These are phyloP conservation scores for Tanypteryx hageni DNA, from an alignment of 2,888 invertebrate genomes.

Conservation along the genomic window DNA sequence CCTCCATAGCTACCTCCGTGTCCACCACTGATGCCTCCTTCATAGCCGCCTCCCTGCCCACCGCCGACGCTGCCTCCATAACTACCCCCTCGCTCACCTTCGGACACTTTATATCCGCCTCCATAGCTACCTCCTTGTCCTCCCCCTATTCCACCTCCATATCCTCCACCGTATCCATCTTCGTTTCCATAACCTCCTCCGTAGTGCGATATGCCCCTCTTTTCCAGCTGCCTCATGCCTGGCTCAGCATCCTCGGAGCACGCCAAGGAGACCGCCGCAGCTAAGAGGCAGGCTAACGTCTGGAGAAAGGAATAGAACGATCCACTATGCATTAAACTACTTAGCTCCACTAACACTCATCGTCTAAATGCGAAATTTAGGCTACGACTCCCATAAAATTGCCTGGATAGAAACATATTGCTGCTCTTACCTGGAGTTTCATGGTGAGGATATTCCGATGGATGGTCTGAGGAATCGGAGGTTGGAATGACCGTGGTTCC, in stretches of 20 bases:
- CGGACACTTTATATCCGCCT: neutral
- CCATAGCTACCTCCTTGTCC: neutral
- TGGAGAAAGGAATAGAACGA: neutral
- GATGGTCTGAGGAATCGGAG: neutral
- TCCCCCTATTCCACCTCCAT: neutral
- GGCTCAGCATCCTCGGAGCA: slow-evolving; percentile 40
- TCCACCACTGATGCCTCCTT: slow-evolving; percentile 62
- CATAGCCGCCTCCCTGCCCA: neutral
- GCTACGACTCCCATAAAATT: neutral
- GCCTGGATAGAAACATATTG: neutral
- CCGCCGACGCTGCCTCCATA: neutral
- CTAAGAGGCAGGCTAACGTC: slow-evolving; percentile 45
- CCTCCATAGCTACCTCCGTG: neutral
- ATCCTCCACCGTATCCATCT: neutral
- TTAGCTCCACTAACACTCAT: too few species aligned
- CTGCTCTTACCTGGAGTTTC: neutral
- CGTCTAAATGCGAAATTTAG: neutral
- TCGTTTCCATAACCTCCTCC: neutral
- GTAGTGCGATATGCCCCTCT: slow-evolving; percentile 68
- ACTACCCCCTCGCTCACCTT: neutral
- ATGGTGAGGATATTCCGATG: neutral
- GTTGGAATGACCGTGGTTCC: neutral
- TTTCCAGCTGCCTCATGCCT: slow-evolving; percentile 65
- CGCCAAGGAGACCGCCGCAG: slow-evolving; percentile 65
- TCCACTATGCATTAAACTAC: neutral